Percentiles rank a stretch among this genome's conserved stretches.
Evolutionary conservation across 2,797 vertebrate species (phyloP).

Genomic region (Loris lydekkerianus): DNA sequence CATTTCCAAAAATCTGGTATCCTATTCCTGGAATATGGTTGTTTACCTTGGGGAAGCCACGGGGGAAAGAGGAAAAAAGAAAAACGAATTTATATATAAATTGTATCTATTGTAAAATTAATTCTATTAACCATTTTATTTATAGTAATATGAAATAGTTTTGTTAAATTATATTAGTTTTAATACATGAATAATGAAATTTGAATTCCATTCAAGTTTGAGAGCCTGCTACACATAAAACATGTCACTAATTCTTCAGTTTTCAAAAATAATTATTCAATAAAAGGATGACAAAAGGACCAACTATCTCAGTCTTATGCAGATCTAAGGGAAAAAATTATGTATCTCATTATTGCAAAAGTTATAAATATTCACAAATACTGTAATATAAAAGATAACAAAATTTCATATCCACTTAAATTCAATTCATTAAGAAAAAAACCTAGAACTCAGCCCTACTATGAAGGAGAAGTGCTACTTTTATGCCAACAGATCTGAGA

Average conservation of each 20-base stretch:
- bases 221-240: not conserved
- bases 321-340: slow-evolving; percentile 9
- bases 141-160: slow-evolving; percentile 47
- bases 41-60: slow-evolving; percentile 92
- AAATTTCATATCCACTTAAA: not conserved
- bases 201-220: slow-evolving; percentile 28
- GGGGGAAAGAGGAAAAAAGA: slow-evolving; percentile 8
- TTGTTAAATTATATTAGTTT: slow-evolving; percentile 52
- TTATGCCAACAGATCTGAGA: no score
- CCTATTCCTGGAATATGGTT: slow-evolving; percentile 96
- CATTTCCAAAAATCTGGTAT: slow-evolving; percentile 97
- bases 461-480: no score
- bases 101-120: slow-evolving; percentile 33
- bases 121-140: slow-evolving; percentile 48
- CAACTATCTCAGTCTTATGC: not conserved
- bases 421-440: slow-evolving; percentile 26
- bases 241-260: not conserved
- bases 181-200: slow-evolving; percentile 57
- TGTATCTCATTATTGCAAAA: slow-evolving; percentile 56
- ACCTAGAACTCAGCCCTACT: no score
- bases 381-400: slow-evolving; percentile 44
- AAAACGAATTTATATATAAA: not conserved
- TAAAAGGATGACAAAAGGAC: slow-evolving; percentile 16
- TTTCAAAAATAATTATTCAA: slow-evolving; percentile 64
- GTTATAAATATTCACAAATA: slow-evolving; percentile 65